Base-by-base conservation (phyloP, 2,888 invertebrate genomes). In the Rugalucina vietnamica region DNA sequence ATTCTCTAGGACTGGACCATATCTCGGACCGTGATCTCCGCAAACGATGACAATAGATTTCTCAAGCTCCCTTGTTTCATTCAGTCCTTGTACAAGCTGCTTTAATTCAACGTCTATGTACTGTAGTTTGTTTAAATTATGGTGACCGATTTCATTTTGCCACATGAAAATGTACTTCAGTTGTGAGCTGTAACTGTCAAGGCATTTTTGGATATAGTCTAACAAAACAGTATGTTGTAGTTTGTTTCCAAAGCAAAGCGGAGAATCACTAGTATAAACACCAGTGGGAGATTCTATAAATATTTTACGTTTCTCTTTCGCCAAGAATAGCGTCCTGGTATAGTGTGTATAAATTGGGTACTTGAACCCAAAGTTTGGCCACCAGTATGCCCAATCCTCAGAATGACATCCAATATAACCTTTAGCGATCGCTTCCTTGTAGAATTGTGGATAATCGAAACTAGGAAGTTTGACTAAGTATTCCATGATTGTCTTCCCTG, bases 11-110 rank as follows among this genome's bases (percentile, higher is more conserved):
- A 98, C 96, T 76, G 96, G 96, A 0, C 97, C 97, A 95, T 97
- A 98, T 93, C 98, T 90, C 29, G 92, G 90, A 0, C 99, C 99
- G 94, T 99, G 99, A 95, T 99, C 99, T 8, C 98, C 97, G 97
- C 98, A 98, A 10, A 98, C 94, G 78, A 99, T 96, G 0, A 99
- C 95, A 88, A 99, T 93, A 0, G 98, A 97, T 90, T 98, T 96
- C 84, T 98, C 96, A 32, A 98, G 95, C 49, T 96, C 95, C 0
- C 97, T 96, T 0, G 95, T 95, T 2, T 95, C 93, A 72, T 93
- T 84, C 34, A 98, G 95, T 49, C 96, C 95, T 70, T 95, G 95
- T 24, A 98, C 93, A 81, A 95, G 93, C 0, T 91, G 83, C 36
- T 89, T 79, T 0, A 97, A 94, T 93, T 97, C 97, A 0, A 97